These are phyloP conservation scores for Chaunax sp. DNA, from an alignment of 2,797 vertebrate genomes.

Conservation along the genomic window DNA sequence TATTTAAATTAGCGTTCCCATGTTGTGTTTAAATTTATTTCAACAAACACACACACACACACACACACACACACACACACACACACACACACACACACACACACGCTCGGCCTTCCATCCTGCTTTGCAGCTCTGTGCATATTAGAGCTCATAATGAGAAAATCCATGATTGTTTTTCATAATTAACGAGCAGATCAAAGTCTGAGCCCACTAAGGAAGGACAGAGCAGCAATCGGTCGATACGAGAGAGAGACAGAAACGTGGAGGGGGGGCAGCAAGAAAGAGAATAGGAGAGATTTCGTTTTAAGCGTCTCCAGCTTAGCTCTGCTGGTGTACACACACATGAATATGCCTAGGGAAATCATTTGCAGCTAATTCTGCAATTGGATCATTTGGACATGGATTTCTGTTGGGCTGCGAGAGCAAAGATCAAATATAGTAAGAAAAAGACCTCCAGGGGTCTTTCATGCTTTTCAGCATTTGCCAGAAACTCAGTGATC, in stretches of 20 bases:
- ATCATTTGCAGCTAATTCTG: conserved; percentile 78
- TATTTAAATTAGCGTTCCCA: conserved; percentile 22
- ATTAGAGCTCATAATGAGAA: conserved; percentile 82
- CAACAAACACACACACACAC: conserved; percentile 3
- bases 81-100: background rate
- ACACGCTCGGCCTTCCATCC: conserved; percentile 62
- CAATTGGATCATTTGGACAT: conserved; percentile 68
- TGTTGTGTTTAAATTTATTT: conserved; percentile 7
- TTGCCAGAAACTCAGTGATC: conserved; percentile 45
- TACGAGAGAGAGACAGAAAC: conserved; percentile 34
- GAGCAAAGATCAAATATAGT: conserved; percentile 64
- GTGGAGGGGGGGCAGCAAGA: conserved; percentile 19
- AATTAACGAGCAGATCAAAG: conserved; percentile 85
- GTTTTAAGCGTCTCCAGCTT: conserved; percentile 69
- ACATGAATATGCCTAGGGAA: conserved; percentile 70
- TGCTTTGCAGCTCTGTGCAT: conserved; percentile 67
- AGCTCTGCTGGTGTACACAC: conserved; percentile 40
- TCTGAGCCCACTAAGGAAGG: conserved; percentile 74
- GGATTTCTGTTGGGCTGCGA: conserved; percentile 60
- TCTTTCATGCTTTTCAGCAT: conserved; percentile 19
- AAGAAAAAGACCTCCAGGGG: conserved; percentile 36
- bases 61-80: background rate
- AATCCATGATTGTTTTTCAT: conserved; percentile 83
- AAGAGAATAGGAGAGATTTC: conserved; percentile 60
- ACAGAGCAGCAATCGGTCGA: conserved; percentile 69